phyloP scores from a whole-genome alignment of 1,140 invertebrate species.

The Pissodes strobi region DNA sequence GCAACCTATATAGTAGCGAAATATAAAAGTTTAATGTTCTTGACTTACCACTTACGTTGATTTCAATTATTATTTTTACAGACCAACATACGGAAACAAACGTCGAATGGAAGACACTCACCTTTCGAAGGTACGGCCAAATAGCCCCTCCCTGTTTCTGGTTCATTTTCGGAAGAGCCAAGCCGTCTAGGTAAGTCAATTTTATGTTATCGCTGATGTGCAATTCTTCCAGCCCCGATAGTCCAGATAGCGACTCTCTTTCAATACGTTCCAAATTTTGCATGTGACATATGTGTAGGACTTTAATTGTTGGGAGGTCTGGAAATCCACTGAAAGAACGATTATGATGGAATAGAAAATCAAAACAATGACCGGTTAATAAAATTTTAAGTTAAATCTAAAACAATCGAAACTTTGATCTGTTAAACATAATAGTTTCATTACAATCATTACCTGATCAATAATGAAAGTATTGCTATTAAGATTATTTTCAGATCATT shows the following conservation, averaged over 20 bases:
- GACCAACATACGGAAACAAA: too few species aligned
- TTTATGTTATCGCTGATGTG: conserved; percentile 63
- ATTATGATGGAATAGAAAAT: neutral
- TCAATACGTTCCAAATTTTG: conserved; percentile 61
- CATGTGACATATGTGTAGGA: conserved; percentile 69
- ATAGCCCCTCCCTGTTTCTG: conserved; percentile 57
- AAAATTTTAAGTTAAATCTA: neutral
- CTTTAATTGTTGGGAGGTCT: conserved; percentile 61
- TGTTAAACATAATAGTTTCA: too few species aligned
- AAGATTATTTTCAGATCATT: too few species aligned
- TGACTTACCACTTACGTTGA: too few species aligned
- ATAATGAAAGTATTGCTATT: too few species aligned
- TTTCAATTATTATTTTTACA: too few species aligned
- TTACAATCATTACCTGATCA: too few species aligned
- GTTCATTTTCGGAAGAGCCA: conserved; percentile 58
- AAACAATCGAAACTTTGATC: neutral
- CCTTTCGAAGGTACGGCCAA: conserved; percentile 66
- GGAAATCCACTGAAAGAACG: conserved; percentile 64
- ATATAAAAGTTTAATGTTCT: too few species aligned
- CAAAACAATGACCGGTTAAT: too few species aligned
- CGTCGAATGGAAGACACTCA: too few species aligned
- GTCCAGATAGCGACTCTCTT: conserved; percentile 57
- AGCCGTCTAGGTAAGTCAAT: conserved; percentile 61
- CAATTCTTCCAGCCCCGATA: conserved; percentile 60
- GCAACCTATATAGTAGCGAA: too few species aligned